Base-by-base conservation (phyloP, 1,140 invertebrate species). In the Atopsyche davidsoni region DNA sequence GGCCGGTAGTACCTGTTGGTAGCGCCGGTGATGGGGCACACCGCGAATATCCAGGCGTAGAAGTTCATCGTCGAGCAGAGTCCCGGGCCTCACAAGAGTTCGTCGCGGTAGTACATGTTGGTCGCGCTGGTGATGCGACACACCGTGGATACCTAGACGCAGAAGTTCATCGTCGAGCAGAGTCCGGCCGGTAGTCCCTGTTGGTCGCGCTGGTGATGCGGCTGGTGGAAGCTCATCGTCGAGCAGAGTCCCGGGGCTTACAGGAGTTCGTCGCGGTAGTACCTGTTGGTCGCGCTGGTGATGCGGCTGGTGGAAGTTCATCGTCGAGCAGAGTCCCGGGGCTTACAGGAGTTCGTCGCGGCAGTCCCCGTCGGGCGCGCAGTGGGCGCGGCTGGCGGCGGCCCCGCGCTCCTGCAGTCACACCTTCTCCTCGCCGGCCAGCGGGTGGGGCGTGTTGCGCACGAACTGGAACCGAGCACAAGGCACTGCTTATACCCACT, bases 391-490 rank as follows among this genome's bases (percentile, higher is more conserved):
- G 24, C 47, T 35, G 4, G 42, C 48, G 32, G 21, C 54, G 43
- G 22, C 57, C 36, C 62, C 57, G 69, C 67, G 61, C 60, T 62
- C 64, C 70, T 72, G 66, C 66, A 78, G 73, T 77, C 77, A 75
- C 67, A 80, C 76, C 66, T 77, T 75, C 63, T 78, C 75, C 64
- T 79, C 77, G 60, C 70, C 70, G 46, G 68, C 69, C 60, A 70
- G 65, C 65, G 74, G 66, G 66, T 71, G 75, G 66, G 70, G 69
- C 59, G 68, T 68, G 58, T 68, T 77, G 55, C 76, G 70, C 61
- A 78, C 72, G 68, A 76, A 78, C 76, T 78, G 73, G 9, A 50
- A 47, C 1, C 7, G 16, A 25, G 22, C 23, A 2, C 23, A 43
- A 24, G 11, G 14, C 9, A 36, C 14, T n/a, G n/a, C n/a, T n/a